Percentiles rank a stretch among this genome's conserved stretches.
Conservation (phyloP, 1,140 invertebrate genomes). For the Papilio polyxenes region DNA sequence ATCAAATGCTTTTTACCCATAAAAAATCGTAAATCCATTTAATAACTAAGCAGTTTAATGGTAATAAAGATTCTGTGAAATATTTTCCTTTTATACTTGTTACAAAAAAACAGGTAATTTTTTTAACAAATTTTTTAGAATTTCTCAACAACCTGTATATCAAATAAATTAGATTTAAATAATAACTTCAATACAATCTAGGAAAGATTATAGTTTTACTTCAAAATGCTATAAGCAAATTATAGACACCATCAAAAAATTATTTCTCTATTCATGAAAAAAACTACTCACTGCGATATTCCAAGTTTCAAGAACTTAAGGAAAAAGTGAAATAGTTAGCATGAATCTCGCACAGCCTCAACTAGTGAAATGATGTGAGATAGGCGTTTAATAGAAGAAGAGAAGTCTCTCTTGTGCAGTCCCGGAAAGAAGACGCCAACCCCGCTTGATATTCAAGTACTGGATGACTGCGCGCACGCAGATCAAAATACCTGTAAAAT, state of each 20-base stretch:
- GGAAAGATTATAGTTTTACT: neutral
- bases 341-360: no score
- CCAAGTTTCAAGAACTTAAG: neutral
- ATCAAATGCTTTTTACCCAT: neutral
- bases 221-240: slow-evolving; percentile 8
- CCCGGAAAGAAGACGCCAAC: slow-evolving; percentile 92
- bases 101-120: no score
- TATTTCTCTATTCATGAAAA: neutral
- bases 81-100: no score
- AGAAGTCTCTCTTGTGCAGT: slow-evolving; percentile 91
- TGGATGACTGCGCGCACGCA: slow-evolving; percentile 93
- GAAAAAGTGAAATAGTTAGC: neutral
- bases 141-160: slow-evolving; percentile 1
- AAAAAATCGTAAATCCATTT: neutral
- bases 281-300: neutral
- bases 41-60: neutral
- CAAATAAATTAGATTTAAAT: neutral
- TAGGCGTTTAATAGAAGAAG: slow-evolving; percentile 88
- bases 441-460: slow-evolving; percentile 94
- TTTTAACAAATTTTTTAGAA: no score
- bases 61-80: no score
- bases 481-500: slow-evolving; percentile 87
- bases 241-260: slow-evolving; percentile 7
- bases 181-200: neutral
- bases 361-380: slow-evolving; percentile 40